phyloP scores from a whole-genome alignment of 1,140 invertebrate genomes.

The Drosophila varians region DNA sequence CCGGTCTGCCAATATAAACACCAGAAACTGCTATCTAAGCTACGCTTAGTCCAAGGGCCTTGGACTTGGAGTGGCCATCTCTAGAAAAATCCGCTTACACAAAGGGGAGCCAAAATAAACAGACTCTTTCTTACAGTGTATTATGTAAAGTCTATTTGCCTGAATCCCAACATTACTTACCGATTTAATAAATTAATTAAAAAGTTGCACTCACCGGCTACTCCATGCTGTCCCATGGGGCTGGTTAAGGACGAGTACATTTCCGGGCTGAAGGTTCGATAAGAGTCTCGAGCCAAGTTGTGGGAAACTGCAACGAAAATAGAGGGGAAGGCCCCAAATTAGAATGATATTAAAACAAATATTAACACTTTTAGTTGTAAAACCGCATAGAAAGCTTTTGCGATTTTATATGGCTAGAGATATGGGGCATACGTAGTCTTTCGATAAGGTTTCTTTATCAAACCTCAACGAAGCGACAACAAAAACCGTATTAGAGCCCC shows the following conservation, averaged over 20 bases:
- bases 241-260: conserved; percentile 38
- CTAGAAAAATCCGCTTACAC: conserved; percentile 9
- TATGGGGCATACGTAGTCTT: background rate
- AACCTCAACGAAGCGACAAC: too few relatives aligned
- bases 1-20: conserved; percentile 33
- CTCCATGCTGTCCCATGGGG: conserved; percentile 34
- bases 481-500: background rate
- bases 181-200: conserved; percentile 42
- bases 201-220: conserved; percentile 51
- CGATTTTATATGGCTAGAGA: background rate
- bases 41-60: background rate
- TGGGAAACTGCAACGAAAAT: conserved; percentile 54
- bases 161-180: background rate
- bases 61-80: conserved; percentile 1
- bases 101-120: background rate
- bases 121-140: background rate
- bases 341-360: background rate
- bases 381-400: background rate
- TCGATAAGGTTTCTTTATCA: conserved; percentile 27
- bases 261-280: conserved; percentile 51
- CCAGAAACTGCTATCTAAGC: conserved; percentile 21
- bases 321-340: background rate
- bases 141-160: background rate
- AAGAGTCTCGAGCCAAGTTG: conserved; percentile 49
- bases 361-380: background rate